These are phyloP conservation scores for Ophion obscuratus DNA, from an alignment of 2,888 invertebrate species.

Conservation along the genomic window DNA sequence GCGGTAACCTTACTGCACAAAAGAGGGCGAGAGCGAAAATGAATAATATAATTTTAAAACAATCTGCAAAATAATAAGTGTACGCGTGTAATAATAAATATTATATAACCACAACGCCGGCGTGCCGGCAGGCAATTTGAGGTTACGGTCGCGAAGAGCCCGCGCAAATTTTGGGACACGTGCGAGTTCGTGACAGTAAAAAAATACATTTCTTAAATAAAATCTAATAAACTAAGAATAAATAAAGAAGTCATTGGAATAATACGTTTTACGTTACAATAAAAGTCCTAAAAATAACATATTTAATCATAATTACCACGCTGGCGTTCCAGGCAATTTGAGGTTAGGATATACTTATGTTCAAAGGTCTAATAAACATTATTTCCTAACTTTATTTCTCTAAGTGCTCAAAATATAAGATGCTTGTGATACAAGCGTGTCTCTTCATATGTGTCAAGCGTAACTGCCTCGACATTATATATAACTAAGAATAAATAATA, in stretches of 20 bases:
- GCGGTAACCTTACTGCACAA: conserved; percentile 1
- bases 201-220: not conserved
- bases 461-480: not conserved
- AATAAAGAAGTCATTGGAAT: not conserved
- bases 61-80: no score
- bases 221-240: conserved; percentile 5
- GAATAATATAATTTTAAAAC: no score
- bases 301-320: conserved; percentile 15
- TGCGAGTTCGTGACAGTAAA: not conserved
- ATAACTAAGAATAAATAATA: not conserved
- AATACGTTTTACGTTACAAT: not conserved
- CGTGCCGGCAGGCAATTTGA: no score
- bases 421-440: not conserved
- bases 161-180: not conserved
- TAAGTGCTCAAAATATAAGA: not conserved
- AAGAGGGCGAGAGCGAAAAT: not conserved
- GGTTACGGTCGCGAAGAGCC: not conserved
- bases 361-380: not conserved
- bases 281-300: not conserved
- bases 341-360: conserved; percentile 1
- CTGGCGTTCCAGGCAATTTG: conserved; percentile 8
- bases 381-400: no score
- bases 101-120: no score
- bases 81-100: no score
- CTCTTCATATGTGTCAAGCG: not conserved